Evolutionary conservation across 2,888 invertebrate species (phyloP).

Genomic region (Miltochrista miniata): DNA sequence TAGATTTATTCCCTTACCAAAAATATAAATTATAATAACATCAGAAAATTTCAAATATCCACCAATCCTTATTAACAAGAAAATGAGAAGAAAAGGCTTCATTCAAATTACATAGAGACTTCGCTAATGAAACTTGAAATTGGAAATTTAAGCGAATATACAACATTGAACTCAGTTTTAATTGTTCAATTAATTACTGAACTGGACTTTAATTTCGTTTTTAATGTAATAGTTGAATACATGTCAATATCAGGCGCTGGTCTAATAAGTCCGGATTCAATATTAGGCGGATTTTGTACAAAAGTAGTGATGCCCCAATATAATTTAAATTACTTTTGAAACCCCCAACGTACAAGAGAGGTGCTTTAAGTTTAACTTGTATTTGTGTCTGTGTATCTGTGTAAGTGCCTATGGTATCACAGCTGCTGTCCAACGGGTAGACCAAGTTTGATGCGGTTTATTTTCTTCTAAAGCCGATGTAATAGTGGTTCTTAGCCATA

Average conservation of each 20-base stretch:
- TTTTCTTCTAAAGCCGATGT: too few species aligned
- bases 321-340: too few species aligned
- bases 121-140: slow-evolving; percentile 47
- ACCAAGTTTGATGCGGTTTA: too few species aligned
- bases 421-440: too few species aligned
- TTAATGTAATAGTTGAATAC: slow-evolving; percentile 7
- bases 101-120: slow-evolving; percentile 42
- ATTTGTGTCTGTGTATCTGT: too few species aligned
- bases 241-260: slow-evolving; percentile 8
- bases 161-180: slow-evolving; percentile 24
- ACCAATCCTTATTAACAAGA: slow-evolving; percentile 34
- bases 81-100: slow-evolving; percentile 42
- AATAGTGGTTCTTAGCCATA: too few species aligned
- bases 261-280: slow-evolving; percentile 1
- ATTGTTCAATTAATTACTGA: slow-evolving; percentile 30
- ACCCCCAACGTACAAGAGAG: too few species aligned
- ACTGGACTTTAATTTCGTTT: slow-evolving; percentile 23
- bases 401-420: too few species aligned
- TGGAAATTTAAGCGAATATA: slow-evolving; percentile 39
- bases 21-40: too few species aligned
- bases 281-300: neutral
- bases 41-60: slow-evolving; percentile 35
- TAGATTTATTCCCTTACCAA: too few species aligned
- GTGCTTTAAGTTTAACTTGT: too few species aligned
- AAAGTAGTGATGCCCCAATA: too few species aligned